These are phyloP conservation scores for Prunella strophiata DNA, from an alignment of 2,797 vertebrate genomes.

Conservation along the genomic window DNA sequence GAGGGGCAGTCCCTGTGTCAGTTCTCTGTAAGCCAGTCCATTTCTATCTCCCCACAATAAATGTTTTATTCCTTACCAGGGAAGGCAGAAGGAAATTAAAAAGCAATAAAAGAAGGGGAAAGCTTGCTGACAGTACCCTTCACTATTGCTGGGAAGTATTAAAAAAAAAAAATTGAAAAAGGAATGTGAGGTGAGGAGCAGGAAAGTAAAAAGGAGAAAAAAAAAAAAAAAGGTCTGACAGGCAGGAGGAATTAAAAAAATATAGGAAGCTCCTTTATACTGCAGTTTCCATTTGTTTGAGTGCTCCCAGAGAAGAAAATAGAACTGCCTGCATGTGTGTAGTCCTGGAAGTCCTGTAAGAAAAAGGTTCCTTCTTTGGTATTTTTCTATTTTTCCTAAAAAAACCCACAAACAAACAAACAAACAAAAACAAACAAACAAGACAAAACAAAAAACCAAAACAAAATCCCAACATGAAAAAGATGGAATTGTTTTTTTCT, in stretches of 20 bases:
- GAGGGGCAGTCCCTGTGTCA: not conserved
- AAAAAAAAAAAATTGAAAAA: not conserved
- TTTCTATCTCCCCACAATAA: not conserved
- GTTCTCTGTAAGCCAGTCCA: not conserved
- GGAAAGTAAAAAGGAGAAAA: not conserved
- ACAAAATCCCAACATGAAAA: not conserved
- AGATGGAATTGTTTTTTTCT: not conserved
- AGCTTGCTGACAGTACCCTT: not conserved
- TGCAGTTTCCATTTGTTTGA: not conserved
- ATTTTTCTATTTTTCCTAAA: not conserved
- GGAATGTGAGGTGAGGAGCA: accelerated
- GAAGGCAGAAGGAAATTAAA: not conserved
- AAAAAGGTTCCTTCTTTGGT: not conserved
- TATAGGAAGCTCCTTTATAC: not conserved
- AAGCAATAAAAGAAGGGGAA: not conserved
- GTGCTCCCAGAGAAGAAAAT: not conserved
- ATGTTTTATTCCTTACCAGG: not conserved
- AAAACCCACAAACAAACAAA: not conserved
- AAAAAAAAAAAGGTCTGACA: not conserved
- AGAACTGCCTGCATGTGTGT: not conserved
- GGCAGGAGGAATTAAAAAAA: not conserved
- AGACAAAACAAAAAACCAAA: not conserved
- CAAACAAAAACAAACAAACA: not conserved
- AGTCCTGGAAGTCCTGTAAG: not conserved
- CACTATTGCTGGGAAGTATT: not conserved